These are phyloP conservation scores for Brachyhypopomus occidentalis DNA, from an alignment of 2,113 vertebrate genomes.

Conservation along the genomic window DNA sequence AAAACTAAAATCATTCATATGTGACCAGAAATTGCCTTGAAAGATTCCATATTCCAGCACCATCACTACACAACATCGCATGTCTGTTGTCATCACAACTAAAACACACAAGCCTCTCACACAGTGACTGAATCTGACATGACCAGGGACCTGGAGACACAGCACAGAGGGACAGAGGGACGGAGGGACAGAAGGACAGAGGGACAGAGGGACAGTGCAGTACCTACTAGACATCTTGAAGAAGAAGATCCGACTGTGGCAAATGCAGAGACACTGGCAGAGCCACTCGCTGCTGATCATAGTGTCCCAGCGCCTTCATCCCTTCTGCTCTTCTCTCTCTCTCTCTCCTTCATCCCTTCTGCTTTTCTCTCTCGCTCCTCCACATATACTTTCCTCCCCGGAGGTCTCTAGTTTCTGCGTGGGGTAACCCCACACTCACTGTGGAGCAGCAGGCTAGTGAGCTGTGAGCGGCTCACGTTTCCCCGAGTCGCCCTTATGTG, in stretches of 20 bases:
- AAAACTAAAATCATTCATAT: neutral
- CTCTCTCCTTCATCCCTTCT: slow-evolving; percentile 36
- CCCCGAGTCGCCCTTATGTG: neutral
- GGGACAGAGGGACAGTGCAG: neutral
- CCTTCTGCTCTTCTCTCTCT: slow-evolving; percentile 7
- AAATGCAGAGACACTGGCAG: slow-evolving; percentile 93
- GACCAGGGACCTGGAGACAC: neutral
- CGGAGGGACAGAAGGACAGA: neutral
- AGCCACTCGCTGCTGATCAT: slow-evolving; percentile 92
- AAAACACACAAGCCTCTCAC: neutral
- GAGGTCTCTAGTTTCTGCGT: slow-evolving; percentile 70
- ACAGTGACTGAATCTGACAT: neutral
- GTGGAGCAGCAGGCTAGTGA: slow-evolving; percentile 64
- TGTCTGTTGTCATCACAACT: neutral
- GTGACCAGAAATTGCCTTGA: neutral
- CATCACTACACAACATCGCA: neutral
- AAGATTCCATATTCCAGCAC: neutral
- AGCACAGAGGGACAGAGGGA: neutral
- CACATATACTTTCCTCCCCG: slow-evolving; percentile 31
- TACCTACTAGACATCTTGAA: slow-evolving; percentile 97
- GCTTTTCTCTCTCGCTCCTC: slow-evolving; percentile 2
- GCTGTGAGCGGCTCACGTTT: slow-evolving; percentile 60
- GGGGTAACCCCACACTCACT: slow-evolving; percentile 76
- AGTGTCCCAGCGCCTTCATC: slow-evolving; percentile 56
- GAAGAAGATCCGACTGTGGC: slow-evolving; percentile 86